A percentile compares a stretch with the other conserved stretches of the same genome.
Conservation (phyloP, 2,113 vertebrate genomes). For the Zosterops japonicus region DNA sequence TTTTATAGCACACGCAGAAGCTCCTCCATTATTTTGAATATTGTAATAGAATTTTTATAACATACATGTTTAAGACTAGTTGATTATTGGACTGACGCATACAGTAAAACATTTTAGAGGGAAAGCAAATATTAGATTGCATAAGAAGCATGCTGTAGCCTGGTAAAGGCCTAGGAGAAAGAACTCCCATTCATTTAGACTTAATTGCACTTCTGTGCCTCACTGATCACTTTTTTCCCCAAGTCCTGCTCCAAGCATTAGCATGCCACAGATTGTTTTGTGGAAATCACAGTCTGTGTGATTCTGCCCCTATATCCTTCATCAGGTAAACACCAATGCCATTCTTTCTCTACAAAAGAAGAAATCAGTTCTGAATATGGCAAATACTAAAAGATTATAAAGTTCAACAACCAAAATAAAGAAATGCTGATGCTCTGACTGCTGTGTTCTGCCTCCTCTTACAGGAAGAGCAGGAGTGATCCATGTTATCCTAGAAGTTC, state of each 20-base stretch:
- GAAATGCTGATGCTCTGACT: neutral
- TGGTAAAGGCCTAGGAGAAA: slow-evolving; percentile 1
- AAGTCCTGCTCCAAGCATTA: slow-evolving; percentile 48
- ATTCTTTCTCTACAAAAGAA: slow-evolving; percentile 5
- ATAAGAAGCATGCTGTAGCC: neutral
- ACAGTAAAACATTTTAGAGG: neutral
- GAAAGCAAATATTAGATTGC: neutral
- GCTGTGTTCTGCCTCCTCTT: slow-evolving; percentile 24
- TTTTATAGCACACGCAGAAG: neutral
- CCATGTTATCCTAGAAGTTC: neutral
- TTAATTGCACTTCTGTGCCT: slow-evolving; percentile 47
- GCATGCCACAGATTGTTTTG: slow-evolving; percentile 53
- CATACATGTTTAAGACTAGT: neutral
- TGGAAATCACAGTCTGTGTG: slow-evolving; percentile 46
- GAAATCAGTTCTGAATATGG: neutral
- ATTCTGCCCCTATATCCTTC: slow-evolving; percentile 47
- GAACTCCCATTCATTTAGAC: slow-evolving; percentile 58
- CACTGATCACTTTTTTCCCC: slow-evolving; percentile 42
- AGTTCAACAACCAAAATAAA: slow-evolving; percentile 11
- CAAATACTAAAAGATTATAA: neutral
- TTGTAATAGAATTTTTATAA: neutral
- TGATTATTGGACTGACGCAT: neutral
- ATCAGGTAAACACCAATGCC: slow-evolving; percentile 21
- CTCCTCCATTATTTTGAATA: neutral
- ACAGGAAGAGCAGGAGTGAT: slow-evolving; percentile 21